phyloP scores from a whole-genome alignment of 2,797 vertebrate species.

The Karalla daura region DNA sequence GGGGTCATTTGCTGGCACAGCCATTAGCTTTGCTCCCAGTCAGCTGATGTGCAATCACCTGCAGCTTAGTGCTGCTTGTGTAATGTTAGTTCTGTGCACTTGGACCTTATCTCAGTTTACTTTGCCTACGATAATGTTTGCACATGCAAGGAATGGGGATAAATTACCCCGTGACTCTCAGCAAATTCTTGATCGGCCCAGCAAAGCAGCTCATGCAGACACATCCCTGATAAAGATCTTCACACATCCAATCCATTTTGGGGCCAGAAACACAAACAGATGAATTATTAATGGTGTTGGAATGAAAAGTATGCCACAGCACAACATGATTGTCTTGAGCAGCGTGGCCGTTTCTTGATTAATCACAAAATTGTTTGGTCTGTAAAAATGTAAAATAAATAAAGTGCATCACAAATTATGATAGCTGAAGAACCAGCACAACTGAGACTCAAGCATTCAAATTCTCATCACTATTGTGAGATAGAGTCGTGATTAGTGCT shows the following conservation, averaged over 20 bases:
- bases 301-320: background rate
- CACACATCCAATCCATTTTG: background rate
- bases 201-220: background rate
- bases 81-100: background rate
- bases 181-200: background rate
- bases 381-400: background rate
- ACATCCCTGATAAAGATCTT: background rate
- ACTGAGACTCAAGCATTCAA: too few species aligned
- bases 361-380: background rate
- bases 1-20: constrained; percentile 6
- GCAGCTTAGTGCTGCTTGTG: background rate
- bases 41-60: constrained; percentile 7
- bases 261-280: background rate
- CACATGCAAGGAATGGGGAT: background rate
- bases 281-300: background rate
- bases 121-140: background rate
- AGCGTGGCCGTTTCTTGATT: background rate
- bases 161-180: background rate
- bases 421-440: too few species aligned
- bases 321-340: background rate
- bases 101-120: background rate
- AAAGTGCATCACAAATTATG: background rate
- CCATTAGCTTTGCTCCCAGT: constrained; percentile 3
- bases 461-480: too few species aligned
- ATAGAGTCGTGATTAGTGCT: too few species aligned